phyloP scores from a whole-genome alignment of 35 echinoderm and acorn worm species.

The Amphiura filiformis region DNA sequence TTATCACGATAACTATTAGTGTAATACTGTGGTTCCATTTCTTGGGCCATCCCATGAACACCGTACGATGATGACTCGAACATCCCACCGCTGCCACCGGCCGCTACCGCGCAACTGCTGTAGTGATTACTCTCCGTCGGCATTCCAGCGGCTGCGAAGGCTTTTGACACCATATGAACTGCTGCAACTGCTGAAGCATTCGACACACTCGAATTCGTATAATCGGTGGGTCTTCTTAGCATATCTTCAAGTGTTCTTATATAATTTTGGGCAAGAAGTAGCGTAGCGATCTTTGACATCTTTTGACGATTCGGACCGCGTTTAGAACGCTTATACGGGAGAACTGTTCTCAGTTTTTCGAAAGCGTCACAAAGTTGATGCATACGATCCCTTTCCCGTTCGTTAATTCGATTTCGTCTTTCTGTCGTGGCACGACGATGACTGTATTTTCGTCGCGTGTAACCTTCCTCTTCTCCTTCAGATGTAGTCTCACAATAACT shows the following conservation, averaged over 20 bases:
- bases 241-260: conserved; percentile 87
- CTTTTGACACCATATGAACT: not conserved
- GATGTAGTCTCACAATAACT: too few relatives aligned
- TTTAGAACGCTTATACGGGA: conserved; percentile 71
- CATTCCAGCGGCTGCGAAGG: too few relatives aligned
- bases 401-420: conserved; percentile 83
- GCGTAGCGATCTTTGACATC: conserved; percentile 83
- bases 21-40: not conserved
- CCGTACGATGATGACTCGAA: not conserved
- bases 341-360: conserved; percentile 69
- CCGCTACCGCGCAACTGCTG: not conserved
- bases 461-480: too few relatives aligned
- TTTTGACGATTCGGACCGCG: conserved; percentile 67
- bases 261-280: conserved; percentile 87
- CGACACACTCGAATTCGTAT: not conserved
- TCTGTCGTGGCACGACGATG: conserved; percentile 61
- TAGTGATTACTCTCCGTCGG: not conserved
- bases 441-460: conserved; percentile 34
- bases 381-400: conserved; percentile 89
- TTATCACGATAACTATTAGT: not conserved
- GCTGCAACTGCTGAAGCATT: conserved; percentile 2
- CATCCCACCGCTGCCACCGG: not conserved
- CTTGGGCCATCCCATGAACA: not conserved
- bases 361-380: conserved; percentile 94
- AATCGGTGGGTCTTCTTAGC: conserved; percentile 47